Evolutionary conservation across 2,888 invertebrate species (phyloP).

Genomic region (Parnassius glacialis): DNA sequence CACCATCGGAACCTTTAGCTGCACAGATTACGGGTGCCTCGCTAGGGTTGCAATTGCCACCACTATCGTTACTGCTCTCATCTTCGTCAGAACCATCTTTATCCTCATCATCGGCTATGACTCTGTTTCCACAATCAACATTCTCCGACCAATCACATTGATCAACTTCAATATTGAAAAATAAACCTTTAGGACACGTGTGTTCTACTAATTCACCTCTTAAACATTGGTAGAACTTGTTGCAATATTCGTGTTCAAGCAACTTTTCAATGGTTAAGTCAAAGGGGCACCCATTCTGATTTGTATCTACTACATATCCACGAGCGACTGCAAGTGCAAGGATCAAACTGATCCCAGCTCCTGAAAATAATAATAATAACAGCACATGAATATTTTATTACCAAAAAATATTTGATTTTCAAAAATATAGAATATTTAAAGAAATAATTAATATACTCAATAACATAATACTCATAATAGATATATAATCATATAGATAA

Average conservation of each 20-base stretch:
- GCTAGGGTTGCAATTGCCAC: conserved; percentile 32
- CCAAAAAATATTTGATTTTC: no score
- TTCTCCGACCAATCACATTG: conserved; percentile 38
- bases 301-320: conserved; percentile 37
- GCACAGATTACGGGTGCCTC: conserved; percentile 43
- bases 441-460: no score
- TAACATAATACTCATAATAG: no score
- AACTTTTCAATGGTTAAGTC: conserved; percentile 35
- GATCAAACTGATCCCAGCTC: conserved; percentile 45
- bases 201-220: conserved; percentile 41
- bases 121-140: conserved; percentile 36
- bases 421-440: no score
- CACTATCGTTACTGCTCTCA: conserved; percentile 15
- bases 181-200: conserved; percentile 31
- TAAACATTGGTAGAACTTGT: conserved; percentile 43
- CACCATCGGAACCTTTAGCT: conserved; percentile 39
- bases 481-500: no score
- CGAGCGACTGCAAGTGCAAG: conserved; percentile 50
- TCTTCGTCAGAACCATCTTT: conserved; percentile 22
- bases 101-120: conserved; percentile 24
- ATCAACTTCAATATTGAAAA: conserved; percentile 33
- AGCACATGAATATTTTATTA: not conserved
- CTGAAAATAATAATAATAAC: conserved; percentile 40
- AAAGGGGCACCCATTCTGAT: conserved; percentile 36
- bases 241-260: conserved; percentile 42